A percentile compares a stretch with the other conserved stretches of the same genome.
These are phyloP conservation scores for Dryadula phaetusa DNA, from an alignment of 2,888 invertebrate genomes.

Conservation along the genomic window DNA sequence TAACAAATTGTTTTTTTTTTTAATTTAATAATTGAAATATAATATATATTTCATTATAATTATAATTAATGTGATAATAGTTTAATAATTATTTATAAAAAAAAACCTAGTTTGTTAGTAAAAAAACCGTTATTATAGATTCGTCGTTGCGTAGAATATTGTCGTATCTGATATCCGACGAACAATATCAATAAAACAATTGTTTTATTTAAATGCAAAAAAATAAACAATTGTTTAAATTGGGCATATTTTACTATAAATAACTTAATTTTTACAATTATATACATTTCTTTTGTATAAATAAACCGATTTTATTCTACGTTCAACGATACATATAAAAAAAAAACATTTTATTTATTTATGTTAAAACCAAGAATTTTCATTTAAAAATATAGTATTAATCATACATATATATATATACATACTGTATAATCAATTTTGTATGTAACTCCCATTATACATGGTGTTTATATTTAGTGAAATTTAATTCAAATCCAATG, in stretches of 20 bases:
- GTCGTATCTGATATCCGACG: background rate
- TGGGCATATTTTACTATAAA: background rate
- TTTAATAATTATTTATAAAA: too few relatives aligned
- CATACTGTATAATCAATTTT: background rate
- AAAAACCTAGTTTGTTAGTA: too few relatives aligned
- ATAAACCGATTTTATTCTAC: background rate
- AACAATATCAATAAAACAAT: background rate
- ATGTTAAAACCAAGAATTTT: too few relatives aligned
- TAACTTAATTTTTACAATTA: background rate
- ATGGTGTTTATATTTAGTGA: background rate
- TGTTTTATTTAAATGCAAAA: too few relatives aligned
- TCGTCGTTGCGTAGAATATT: background rate
- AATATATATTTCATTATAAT: too few relatives aligned
- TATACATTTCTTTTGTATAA: background rate
- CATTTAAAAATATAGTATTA: too few relatives aligned
- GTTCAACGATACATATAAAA: too few relatives aligned
- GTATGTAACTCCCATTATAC: background rate
- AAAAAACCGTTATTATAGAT: too few relatives aligned
- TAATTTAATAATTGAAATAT: too few relatives aligned
- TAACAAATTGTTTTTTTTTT: background rate
- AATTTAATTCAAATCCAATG: background rate
- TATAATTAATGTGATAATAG: too few relatives aligned
- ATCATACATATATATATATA: constrained; percentile 2
- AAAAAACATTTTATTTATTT: background rate
- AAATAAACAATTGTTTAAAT: too few relatives aligned